Percentiles rank a stretch among this genome's conserved stretches.
Conservation (phyloP, 2,888 invertebrate genomes). For the Parochlus steinenii region DNA sequence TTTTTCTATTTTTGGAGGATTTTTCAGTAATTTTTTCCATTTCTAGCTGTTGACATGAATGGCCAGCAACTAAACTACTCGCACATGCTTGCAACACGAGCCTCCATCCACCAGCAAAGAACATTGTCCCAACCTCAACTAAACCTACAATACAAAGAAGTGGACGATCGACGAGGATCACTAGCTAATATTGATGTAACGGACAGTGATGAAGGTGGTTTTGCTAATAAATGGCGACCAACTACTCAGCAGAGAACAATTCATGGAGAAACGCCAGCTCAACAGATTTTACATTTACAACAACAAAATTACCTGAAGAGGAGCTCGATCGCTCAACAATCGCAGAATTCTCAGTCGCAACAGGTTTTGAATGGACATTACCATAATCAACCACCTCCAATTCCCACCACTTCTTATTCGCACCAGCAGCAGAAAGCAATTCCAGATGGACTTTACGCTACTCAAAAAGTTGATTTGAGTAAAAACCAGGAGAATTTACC, state of each 20-base stretch:
- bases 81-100: conserved; percentile 9
- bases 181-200: conserved; percentile 40
- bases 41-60: conserved; percentile 7
- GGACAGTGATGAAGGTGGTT: conserved; percentile 45
- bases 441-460: conserved; percentile 8
- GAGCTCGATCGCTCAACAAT: conserved; percentile 9
- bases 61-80: conserved; percentile 13
- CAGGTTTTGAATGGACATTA: conserved; percentile 11
- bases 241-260: conserved; percentile 13
- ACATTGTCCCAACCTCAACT: conserved; percentile 53
- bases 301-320: conserved; percentile 12
- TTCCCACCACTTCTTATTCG: too few species aligned
- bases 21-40: too few species aligned
- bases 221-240: conserved; percentile 19
- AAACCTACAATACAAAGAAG: conserved; percentile 16
- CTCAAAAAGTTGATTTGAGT: conserved; percentile 10
- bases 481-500: too few species aligned
- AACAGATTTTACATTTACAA: conserved; percentile 14
- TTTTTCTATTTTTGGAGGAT: conserved; percentile 6
- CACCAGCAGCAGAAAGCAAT: conserved; percentile 2
- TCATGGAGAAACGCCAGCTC: conserved; percentile 14
- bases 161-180: conserved; percentile 34
- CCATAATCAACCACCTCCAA: conserved; percentile 1
- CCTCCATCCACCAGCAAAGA: conserved; percentile 24
- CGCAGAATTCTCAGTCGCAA: conserved; percentile 6